Evolutionary conservation across 2,113 vertebrate species (phyloP), one percentile per base, ranked within the genome.

Genomic region (Eretmochelys imbricata): DNA sequence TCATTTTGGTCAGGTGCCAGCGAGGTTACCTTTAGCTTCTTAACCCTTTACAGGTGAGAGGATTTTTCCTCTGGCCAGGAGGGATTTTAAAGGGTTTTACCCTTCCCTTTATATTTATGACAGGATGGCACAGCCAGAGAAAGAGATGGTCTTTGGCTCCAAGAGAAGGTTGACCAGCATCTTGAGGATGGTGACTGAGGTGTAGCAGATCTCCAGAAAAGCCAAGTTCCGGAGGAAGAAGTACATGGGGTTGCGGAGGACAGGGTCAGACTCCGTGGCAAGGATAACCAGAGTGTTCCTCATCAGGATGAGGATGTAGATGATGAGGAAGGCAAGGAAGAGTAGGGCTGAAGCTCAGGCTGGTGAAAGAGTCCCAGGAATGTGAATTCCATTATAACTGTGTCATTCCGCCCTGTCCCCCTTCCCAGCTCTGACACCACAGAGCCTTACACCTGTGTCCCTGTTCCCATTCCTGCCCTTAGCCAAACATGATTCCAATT

Each of bases 211-310:
- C 55, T 96, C 97, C 82, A 96, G 80, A 75, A 97, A 72, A 20
- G 94, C 96, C 11, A 96, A 91, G 24, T 96, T 93, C 2, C 55
- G 87, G 46, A 97, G 96, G 42, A 97, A 96, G 87, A 93, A 96
- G 91, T 96, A 97, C 96, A 96, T 95, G 46, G 97, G 94, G 0
- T 65, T 91, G 51, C 27, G 90, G 1, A 97, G 96, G 38, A 72
- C 65, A 1, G 65, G 54, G 9, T 96, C 90, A 49, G 93, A n/a
- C 31, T 10, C 2, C 4, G 65, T 94, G 55, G 93, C 80, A 27
- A 96, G 84, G 80, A 97, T 90, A n/a, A 95, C 95, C 69, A 81
- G 83, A 42, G 31, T 75, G 29, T 95, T 96, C 46, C 91, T 95
- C 42, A 91, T 38, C 19, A 75, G 69, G n/a, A 35, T 10, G 80